phyloP scores from a whole-genome alignment of 2,797 vertebrate genomes.

The Numenius phaeopus region DNA sequence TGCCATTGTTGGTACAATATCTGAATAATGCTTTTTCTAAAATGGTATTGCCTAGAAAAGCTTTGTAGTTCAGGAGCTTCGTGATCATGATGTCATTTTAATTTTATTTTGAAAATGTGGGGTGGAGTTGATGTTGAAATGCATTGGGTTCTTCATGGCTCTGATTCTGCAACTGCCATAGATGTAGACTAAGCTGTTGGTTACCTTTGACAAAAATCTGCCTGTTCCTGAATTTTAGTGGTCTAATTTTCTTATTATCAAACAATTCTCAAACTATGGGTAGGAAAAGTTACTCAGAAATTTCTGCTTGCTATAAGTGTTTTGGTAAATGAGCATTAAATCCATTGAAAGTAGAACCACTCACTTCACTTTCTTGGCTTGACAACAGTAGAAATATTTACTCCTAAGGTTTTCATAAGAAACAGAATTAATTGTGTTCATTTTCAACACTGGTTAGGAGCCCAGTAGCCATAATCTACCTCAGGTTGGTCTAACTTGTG shows the following conservation, averaged over 20 bases:
- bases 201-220: neutral
- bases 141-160: neutral
- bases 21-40: neutral
- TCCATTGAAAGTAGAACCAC: neutral
- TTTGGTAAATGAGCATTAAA: neutral
- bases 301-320: neutral
- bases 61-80: neutral
- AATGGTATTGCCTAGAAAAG: neutral
- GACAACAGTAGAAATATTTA: neutral
- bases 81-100: neutral
- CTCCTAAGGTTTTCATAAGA: neutral
- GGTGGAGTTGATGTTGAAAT: neutral
- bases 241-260: neutral
- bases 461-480: neutral
- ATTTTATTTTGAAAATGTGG: neutral
- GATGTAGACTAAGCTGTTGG: neutral
- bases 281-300: neutral
- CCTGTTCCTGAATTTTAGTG: neutral
- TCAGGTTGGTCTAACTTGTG: neutral
- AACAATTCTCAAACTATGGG: neutral
- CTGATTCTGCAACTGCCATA: neutral
- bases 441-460: neutral
- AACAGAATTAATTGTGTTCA: neutral
- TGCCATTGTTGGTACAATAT: neutral
- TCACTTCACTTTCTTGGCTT: neutral